Percentiles rank a stretch among this genome's conserved stretches.
Conservation (phyloP, 2,797 vertebrate species). For the Anguilla pacifica region DNA sequence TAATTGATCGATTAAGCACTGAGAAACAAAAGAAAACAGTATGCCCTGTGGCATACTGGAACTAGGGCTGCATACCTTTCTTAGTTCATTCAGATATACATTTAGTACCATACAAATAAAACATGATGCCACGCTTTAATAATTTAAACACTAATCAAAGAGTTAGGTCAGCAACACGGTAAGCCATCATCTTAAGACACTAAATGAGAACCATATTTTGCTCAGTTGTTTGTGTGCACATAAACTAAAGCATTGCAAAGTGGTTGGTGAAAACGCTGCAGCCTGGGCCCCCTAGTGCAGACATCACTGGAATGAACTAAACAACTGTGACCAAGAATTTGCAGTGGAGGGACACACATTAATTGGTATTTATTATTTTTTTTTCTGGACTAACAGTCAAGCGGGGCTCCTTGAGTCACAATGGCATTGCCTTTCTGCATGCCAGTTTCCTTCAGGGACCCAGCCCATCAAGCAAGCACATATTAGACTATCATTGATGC, state of each 20-base stretch:
- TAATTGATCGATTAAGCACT: too few species aligned
- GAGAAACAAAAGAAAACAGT: too few species aligned
- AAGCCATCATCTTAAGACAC: neutral
- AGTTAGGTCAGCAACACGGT: too few species aligned
- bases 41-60: too few species aligned
- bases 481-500: neutral
- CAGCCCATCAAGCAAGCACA: neutral
- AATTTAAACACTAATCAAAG: too few species aligned
- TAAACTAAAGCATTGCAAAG: neutral
- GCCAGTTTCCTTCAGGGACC: neutral
- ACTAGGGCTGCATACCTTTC: too few species aligned
- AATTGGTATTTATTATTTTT: neutral
- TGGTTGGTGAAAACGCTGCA: neutral
- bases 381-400: neutral
- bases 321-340: neutral
- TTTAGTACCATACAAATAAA: too few species aligned
- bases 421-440: neutral
- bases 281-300: neutral
- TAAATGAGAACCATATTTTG: neutral
- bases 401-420: neutral
- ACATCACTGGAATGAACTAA: neutral
- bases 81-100: too few species aligned
- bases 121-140: too few species aligned
- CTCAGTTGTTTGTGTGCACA: neutral
- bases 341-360: neutral